Evolutionary conservation across 2,113 vertebrate species (phyloP).

Genomic region (Xyrauchen texanus): DNA sequence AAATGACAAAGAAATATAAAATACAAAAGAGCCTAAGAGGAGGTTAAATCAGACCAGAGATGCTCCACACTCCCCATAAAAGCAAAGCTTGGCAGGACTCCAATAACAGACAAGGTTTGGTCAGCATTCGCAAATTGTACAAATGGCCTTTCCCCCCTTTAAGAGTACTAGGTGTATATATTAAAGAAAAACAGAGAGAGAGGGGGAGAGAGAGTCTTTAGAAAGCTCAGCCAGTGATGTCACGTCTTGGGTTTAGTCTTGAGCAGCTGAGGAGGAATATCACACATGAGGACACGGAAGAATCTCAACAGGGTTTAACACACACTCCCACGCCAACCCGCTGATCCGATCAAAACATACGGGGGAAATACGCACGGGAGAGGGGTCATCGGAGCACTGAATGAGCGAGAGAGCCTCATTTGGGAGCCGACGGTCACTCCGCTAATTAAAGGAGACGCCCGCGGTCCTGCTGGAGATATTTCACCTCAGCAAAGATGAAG

Average conservation of each 20-base stretch:
- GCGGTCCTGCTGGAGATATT: not conserved
- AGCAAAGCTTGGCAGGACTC: not conserved
- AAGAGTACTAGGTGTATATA: conserved; percentile 60
- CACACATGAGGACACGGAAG: conserved; percentile 88
- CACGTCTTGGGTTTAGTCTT: conserved; percentile 91
- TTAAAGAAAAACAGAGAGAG: conserved; percentile 80
- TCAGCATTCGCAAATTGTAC: not conserved
- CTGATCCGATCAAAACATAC: conserved; percentile 50
- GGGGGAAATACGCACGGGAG: not conserved
- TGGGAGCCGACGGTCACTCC: no score
- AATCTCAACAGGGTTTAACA: conserved; percentile 70
- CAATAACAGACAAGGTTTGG: not conserved
- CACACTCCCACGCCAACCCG: conserved; percentile 64
- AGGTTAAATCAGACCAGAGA: not conserved
- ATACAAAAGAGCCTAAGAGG: no score
- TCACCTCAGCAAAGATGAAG: not conserved
- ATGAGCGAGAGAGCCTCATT: not conserved
- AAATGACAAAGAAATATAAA: no score
- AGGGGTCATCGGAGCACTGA: no score
- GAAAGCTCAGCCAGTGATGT: conserved; percentile 87
- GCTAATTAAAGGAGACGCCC: no score
- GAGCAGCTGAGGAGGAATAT: conserved; percentile 99
- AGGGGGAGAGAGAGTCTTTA: conserved; percentile 54
- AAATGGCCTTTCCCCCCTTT: conserved; percentile 40
- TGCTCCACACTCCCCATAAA: conserved; percentile 10